Evolutionary conservation across 53 echinoderm and acorn worm species (phyloP).

Genomic region (Echinometra lucunter): DNA sequence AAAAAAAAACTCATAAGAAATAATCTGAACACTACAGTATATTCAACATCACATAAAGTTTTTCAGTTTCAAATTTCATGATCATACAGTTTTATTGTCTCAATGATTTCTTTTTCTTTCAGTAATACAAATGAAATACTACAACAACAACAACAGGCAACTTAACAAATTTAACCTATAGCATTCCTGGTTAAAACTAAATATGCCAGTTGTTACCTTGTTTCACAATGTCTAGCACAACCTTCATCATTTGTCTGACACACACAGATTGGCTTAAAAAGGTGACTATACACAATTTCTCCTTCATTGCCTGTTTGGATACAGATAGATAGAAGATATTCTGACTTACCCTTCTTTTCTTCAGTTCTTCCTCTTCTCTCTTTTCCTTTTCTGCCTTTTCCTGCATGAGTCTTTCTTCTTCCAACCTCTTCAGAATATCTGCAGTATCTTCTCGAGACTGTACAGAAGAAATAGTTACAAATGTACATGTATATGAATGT

Average conservation of each 20-base stretch:
- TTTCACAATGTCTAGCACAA: too few relatives aligned
- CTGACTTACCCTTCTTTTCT: slow-evolving; percentile 44
- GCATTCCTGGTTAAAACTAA: too few relatives aligned
- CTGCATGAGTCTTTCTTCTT: slow-evolving; percentile 73
- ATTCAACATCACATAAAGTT: neutral
- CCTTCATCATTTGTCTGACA: neutral
- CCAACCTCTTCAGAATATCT: slow-evolving; percentile 79
- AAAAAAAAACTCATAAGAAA: neutral
- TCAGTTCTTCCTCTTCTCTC: slow-evolving; percentile 36
- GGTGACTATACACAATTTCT: neutral
- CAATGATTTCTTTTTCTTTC: too few relatives aligned
- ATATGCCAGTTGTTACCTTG: too few relatives aligned
- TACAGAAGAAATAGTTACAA: neutral
- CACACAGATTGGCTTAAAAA: neutral
- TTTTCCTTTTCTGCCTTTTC: slow-evolving; percentile 70
- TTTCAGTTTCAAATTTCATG: too few relatives aligned
- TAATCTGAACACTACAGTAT: neutral
- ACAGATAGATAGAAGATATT: too few relatives aligned
- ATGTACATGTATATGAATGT: too few relatives aligned
- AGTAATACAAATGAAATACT: too few relatives aligned
- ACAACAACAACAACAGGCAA: too few relatives aligned
- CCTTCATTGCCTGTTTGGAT: neutral
- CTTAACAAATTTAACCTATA: too few relatives aligned
- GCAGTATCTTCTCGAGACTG: slow-evolving; percentile 80
- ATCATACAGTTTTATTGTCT: too few relatives aligned